A percentile compares a stretch with the other conserved stretches of the same genome.
Evolutionary conservation across 2,113 vertebrate species (phyloP).

Genomic region (Campylomormyrus tamandua): DNA sequence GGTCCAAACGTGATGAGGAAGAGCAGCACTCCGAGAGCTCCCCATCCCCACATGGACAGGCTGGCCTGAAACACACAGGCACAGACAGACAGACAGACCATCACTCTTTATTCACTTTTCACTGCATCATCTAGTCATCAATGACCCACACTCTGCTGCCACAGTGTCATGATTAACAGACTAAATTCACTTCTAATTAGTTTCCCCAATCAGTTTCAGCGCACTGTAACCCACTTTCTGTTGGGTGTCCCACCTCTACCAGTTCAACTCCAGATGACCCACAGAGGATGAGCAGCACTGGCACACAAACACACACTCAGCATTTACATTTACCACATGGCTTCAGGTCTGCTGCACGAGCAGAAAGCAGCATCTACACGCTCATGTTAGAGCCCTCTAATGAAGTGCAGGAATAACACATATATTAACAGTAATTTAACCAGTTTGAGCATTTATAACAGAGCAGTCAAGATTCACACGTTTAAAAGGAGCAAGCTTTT

Average conservation of each 20-base stretch:
- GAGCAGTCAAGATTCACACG: neutral
- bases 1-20: slow-evolving; percentile 96
- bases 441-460: neutral
- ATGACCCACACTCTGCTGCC: neutral
- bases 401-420: neutral
- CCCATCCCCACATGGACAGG: slow-evolving; percentile 98
- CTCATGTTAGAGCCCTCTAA: neutral
- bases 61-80: slow-evolving; percentile 75
- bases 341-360: neutral
- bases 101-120: neutral
- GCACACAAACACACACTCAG: neutral
- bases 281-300: neutral
- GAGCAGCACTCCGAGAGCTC: slow-evolving; percentile 87
- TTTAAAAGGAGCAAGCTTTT: neutral
- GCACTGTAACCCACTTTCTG: neutral
- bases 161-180: neutral
- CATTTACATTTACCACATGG: neutral
- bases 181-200: neutral
- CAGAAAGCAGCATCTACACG: neutral
- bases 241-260: neutral
- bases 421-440: neutral
- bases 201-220: neutral
- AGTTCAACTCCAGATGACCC: neutral
- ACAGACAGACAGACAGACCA: slow-evolving; percentile 11
- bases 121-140: neutral